A percentile compares a stretch with the other conserved stretches of the same genome.
phyloP scores from a whole-genome alignment of 2,888 invertebrate species.

The Drosophila robusta region DNA sequence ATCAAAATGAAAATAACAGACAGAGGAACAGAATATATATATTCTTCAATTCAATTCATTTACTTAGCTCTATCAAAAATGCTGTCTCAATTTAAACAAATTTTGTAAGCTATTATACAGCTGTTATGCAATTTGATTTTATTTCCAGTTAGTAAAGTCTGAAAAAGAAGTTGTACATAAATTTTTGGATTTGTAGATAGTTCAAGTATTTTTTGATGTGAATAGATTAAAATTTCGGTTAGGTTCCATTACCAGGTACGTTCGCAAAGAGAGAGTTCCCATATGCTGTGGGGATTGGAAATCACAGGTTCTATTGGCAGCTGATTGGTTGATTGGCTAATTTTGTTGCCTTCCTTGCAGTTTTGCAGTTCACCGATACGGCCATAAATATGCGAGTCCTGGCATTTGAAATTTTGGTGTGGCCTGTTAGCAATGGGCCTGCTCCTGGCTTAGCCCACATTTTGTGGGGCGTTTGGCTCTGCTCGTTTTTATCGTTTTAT shows the following conservation, averaged over 20 bases:
- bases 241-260: not conserved
- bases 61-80: not conserved
- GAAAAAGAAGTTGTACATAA: too few relatives aligned
- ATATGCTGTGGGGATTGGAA: slow-evolving; percentile 6
- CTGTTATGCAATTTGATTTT: not conserved
- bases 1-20: too few relatives aligned
- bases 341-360: slow-evolving; percentile 51
- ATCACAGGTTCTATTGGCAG: slow-evolving; percentile 17
- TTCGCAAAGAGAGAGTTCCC: not conserved
- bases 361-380: slow-evolving; percentile 45
- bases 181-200: not conserved
- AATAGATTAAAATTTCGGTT: slow-evolving; percentile 4
- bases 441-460: slow-evolving; percentile 24
- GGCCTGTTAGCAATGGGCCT: slow-evolving; percentile 32
- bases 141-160: not conserved
- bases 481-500: slow-evolving; percentile 59
- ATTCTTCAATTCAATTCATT: too few relatives aligned
- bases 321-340: slow-evolving; percentile 46
- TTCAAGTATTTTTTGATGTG: slow-evolving; percentile 1
- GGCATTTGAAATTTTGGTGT: slow-evolving; percentile 62
- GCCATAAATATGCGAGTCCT: slow-evolving; percentile 71
- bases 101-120: not conserved
- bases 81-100: not conserved
- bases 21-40: too few relatives aligned
- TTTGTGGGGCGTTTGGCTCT: slow-evolving; percentile 31